Evolutionary conservation across 2,888 invertebrate genomes (phyloP), one percentile per base, ranked within the genome.

Genomic region (Mythimna vitellina): DNA sequence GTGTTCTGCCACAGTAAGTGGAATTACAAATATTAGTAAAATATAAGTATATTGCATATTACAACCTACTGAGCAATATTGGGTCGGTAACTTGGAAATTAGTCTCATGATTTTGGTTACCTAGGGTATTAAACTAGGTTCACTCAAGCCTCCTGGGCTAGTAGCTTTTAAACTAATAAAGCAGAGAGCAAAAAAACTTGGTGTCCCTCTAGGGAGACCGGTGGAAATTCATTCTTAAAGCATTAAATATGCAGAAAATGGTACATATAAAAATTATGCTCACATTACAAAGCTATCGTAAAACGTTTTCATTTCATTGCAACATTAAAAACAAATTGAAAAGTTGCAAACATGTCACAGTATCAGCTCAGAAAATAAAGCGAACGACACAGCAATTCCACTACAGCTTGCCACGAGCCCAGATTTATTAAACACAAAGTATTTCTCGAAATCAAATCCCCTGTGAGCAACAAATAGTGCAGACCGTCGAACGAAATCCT

Each of bases 401-500:
- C 10, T 25, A 22, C 25, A 63, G 46, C 12, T 8, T 38, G 17
- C 25, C n/a, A 46, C 29, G 14, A 10, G 53, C 65, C 29, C 53
- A 76, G 12, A 57, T 57, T 60, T 61, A 65, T 54, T 25, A 81
- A 64, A 53, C 38, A 71, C 49, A 77, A 69, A 58, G 22, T 56
- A 56, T 82, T 65, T 58, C 60, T 10, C 57, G 57, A 65, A 80
- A 82, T 79, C 64, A 66, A 69, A 67, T 74, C 10, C 61, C 9
- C 46, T 20, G 49, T 56, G 20, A 25, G 75, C 49, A 69, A 65
- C 71, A 58, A 65, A 76, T 71, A 80, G 71, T 82, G 53, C 53
- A 64, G 60, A 75, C 42, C 49, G 76, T 74, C 66, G 73, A 80
- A 77, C 66, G 54, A 84, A 73, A 81, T 65, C 68, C 78, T 51